phyloP scores from a whole-genome alignment of 1,140 invertebrate genomes.

The Drosophila ananassae region DNA sequence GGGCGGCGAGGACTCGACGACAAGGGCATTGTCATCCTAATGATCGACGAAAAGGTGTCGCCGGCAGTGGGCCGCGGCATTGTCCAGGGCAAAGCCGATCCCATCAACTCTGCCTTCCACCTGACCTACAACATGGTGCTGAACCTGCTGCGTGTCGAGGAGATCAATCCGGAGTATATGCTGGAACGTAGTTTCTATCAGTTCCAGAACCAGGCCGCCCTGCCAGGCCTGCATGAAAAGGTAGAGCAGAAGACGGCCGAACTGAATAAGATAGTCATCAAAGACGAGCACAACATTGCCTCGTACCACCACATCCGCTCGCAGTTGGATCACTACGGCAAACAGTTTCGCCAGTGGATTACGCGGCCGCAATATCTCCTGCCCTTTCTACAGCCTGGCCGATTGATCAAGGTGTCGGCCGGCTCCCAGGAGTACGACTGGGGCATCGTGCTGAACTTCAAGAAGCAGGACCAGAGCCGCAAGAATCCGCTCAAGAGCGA shows the following conservation, averaged over 20 bases:
- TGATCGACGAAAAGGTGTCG: conserved; percentile 99
- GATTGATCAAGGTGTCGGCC: conserved; percentile 96
- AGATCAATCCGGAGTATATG: conserved; percentile 99
- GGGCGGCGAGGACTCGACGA: conserved; percentile 98
- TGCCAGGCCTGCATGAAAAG: conserved; percentile 94
- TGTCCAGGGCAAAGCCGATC: conserved; percentile 96
- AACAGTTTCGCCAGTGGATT: conserved; percentile 91
- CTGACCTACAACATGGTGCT: conserved; percentile 99
- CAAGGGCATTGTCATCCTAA: conserved; percentile 98
- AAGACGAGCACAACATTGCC: conserved; percentile 91
- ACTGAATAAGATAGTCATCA: conserved; percentile 87
- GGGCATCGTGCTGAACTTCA: conserved; percentile 97
- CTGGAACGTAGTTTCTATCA: conserved; percentile 99
- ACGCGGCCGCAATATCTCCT: conserved; percentile 95
- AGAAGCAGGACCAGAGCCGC: conserved; percentile 87
- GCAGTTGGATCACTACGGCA: conserved; percentile 90
- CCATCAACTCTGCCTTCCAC: conserved; percentile 99
- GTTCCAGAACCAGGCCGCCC: conserved; percentile 98
- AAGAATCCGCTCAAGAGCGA: conserved; percentile 87
- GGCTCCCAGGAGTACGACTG: conserved; percentile 96
- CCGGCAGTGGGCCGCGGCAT: conserved; percentile 93
- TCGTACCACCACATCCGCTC: conserved; percentile 94
- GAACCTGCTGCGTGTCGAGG: conserved; percentile 97
- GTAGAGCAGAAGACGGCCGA: conserved; percentile 89
- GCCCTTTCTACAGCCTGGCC: conserved; percentile 96